phyloP scores from a whole-genome alignment of 2,888 invertebrate genomes.

The Drosophila hamatofila region DNA sequence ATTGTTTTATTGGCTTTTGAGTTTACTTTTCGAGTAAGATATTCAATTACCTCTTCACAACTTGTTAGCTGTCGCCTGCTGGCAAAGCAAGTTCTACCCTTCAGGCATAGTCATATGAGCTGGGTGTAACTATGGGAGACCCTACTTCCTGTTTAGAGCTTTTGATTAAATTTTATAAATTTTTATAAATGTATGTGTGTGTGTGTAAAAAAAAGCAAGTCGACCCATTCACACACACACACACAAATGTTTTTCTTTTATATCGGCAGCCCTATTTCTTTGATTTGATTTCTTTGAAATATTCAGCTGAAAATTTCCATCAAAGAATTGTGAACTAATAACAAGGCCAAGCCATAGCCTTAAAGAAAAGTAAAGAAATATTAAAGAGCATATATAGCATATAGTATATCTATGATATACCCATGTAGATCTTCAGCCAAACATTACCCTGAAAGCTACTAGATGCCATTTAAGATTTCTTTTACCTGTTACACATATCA shows the following conservation, averaged over 20 bases:
- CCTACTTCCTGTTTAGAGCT: background rate
- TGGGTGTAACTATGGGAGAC: background rate
- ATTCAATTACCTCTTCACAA: background rate
- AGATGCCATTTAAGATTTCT: background rate
- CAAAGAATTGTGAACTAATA: background rate
- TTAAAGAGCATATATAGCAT: background rate
- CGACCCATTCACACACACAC: background rate
- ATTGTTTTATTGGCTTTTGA: background rate
- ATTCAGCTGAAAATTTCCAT: background rate
- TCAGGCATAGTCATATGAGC: background rate
- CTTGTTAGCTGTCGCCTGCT: background rate
- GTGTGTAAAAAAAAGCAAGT: background rate
- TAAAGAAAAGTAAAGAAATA: background rate
- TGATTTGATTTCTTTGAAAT: background rate
- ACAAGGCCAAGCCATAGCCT: background rate
- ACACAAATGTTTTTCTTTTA: background rate
- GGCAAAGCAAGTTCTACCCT: background rate
- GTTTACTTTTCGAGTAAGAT: no score
- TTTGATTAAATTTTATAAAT: background rate
- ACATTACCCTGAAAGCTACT: no score
- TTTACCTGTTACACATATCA: conserved; percentile 1
- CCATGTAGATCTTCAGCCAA: no score
- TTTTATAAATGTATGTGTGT: background rate
- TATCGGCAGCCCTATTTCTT: background rate
- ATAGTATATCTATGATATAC: background rate